phyloP scores from a whole-genome alignment of 92 coral and sea anemone species.

The Micromussa lordhowensis region DNA sequence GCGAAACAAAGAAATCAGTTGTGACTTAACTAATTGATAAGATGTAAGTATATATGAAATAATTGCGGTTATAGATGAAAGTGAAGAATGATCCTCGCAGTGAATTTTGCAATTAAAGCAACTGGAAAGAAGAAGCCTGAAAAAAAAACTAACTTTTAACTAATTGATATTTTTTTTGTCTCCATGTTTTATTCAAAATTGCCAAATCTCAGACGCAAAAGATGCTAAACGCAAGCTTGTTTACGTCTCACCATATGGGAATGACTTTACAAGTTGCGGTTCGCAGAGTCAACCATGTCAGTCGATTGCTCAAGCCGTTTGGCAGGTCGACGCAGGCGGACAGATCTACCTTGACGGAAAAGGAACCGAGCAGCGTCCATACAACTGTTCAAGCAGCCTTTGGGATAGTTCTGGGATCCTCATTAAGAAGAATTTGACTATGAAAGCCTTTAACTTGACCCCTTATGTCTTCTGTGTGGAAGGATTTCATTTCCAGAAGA shows the following conservation, averaged over 20 bases:
- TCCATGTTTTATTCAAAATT: neutral
- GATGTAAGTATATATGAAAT: too few relatives aligned
- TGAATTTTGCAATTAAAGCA: too few relatives aligned
- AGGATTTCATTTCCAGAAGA: neutral
- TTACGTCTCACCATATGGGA: neutral
- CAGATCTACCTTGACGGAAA: neutral
- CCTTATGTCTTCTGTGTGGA: neutral
- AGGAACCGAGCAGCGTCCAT: neutral
- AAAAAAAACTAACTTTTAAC: too few relatives aligned
- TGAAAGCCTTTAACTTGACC: neutral
- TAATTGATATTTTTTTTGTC: too few relatives aligned
- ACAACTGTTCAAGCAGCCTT: neutral
- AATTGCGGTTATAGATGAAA: too few relatives aligned
- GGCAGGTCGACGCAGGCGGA: neutral
- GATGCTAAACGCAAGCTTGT: neutral
- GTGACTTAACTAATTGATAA: too few relatives aligned
- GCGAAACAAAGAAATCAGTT: neutral
- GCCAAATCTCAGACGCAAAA: neutral
- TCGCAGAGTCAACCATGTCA: neutral
- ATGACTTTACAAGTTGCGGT: neutral
- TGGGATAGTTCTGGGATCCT: neutral
- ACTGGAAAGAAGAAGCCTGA: too few relatives aligned
- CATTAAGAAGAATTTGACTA: neutral
- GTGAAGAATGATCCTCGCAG: too few relatives aligned
- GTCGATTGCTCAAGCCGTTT: slow-evolving; percentile 1